Evolutionary conservation across 2,113 vertebrate genomes (phyloP).

Genomic region (Brachypodius melanocephalos): DNA sequence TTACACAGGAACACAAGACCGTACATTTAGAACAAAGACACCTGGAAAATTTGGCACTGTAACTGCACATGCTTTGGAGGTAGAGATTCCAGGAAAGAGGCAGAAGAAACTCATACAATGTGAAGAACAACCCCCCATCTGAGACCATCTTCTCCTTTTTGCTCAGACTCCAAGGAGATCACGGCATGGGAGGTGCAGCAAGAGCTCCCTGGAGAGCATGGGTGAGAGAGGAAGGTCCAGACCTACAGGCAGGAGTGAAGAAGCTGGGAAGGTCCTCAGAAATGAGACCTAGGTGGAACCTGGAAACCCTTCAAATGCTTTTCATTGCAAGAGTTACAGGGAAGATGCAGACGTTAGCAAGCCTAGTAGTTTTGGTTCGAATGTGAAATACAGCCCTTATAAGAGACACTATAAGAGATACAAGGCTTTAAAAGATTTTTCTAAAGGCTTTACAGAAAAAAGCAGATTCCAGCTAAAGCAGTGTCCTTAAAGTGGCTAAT

Average conservation of each 20-base stretch:
- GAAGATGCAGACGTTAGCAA: not conserved
- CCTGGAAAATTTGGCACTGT: not conserved
- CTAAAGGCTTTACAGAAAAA: not conserved
- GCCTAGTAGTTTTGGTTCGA: not conserved
- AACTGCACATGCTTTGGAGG: not conserved
- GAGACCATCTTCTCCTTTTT: not conserved
- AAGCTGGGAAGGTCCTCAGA: not conserved
- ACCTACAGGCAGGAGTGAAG: rapidly evolving
- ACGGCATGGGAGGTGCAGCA: not conserved
- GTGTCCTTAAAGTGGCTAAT: not conserved
- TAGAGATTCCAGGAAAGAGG: not conserved
- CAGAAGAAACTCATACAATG: not conserved
- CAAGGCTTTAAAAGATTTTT: not conserved
- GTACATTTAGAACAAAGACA: not conserved
- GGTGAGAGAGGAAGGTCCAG: not conserved
- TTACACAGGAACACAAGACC: not conserved
- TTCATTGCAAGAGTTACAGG: not conserved
- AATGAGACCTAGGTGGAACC: not conserved
- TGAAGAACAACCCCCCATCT: not conserved
- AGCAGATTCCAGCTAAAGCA: not conserved
- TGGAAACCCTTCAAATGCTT: not conserved
- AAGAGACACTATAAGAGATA: not conserved
- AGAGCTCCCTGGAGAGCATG: not conserved
- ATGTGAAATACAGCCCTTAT: not conserved
- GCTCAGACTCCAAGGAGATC: not conserved